phyloP scores from a whole-genome alignment of 2,797 vertebrate genomes.

The Scleropages formosus region DNA sequence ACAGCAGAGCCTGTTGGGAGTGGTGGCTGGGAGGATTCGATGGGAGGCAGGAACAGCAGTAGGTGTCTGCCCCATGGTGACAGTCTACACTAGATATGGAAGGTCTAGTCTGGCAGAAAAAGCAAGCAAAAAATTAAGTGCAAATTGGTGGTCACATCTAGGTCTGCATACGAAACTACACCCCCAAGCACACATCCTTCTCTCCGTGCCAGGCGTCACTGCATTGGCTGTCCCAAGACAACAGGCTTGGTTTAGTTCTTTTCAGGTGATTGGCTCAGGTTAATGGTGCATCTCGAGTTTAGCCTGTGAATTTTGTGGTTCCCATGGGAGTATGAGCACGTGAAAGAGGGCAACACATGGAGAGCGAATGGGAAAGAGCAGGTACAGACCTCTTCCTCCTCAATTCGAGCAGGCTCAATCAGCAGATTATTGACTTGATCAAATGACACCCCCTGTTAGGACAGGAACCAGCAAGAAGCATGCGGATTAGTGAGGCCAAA shows the following conservation, averaged over 20 bases:
- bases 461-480: slow-evolving; percentile 97
- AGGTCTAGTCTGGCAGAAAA: slow-evolving; percentile 7
- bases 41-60: background rate
- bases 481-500: slow-evolving; percentile 93
- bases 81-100: too few relatives aligned
- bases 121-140: background rate
- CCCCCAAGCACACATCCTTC: background rate
- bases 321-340: too few relatives aligned
- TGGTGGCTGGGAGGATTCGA: slow-evolving; percentile 1
- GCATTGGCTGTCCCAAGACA: slow-evolving; percentile 39
- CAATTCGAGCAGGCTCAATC: slow-evolving; percentile 99
- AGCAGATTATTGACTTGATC: slow-evolving; percentile 99
- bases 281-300: slow-evolving; percentile 49
- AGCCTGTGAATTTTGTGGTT: slow-evolving; percentile 34
- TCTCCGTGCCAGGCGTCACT: slow-evolving; percentile 50
- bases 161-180: background rate
- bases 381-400: slow-evolving; percentile 99
- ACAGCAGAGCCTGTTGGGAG: slow-evolving; percentile 51
- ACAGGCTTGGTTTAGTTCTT: slow-evolving; percentile 50
- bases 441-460: slow-evolving; percentile 99
- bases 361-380: slow-evolving; percentile 52
- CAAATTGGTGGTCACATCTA: background rate
- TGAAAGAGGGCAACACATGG: too few relatives aligned
- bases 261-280: slow-evolving; percentile 56
- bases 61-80: background rate